These are phyloP conservation scores for Aricia artaxerxes DNA, from an alignment of 2,888 invertebrate species.

Conservation along the genomic window DNA sequence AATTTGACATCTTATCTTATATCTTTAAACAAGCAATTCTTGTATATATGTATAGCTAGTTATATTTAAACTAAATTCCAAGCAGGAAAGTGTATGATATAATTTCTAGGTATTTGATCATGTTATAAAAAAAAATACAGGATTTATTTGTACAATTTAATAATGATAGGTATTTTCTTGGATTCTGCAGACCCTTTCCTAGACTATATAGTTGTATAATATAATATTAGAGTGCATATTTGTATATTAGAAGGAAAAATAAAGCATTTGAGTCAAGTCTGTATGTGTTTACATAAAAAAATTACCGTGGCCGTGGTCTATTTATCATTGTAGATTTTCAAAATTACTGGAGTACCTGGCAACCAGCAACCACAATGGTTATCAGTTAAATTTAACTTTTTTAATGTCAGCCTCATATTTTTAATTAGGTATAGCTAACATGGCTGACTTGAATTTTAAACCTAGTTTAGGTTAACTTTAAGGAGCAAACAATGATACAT, in stretches of 20 bases:
- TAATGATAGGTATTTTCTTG: background rate
- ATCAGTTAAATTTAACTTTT: no score
- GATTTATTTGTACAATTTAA: background rate
- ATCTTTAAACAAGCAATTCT: no score
- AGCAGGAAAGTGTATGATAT: slow-evolving; percentile 16
- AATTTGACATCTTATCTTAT: background rate
- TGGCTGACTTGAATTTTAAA: background rate
- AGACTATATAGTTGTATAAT: background rate
- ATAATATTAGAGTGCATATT: background rate
- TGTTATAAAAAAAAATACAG: background rate
- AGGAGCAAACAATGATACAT: slow-evolving; percentile 40
- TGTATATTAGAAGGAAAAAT: background rate
- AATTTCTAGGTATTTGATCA: slow-evolving; percentile 33
- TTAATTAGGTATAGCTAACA: background rate
- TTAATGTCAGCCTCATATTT: no score
- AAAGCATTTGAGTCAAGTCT: background rate
- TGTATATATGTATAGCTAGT: background rate
- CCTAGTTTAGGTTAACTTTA: background rate
- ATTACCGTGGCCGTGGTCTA: background rate
- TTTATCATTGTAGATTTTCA: background rate
- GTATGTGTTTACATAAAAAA: background rate
- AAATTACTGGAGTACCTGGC: no score
- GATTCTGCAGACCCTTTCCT: no score
- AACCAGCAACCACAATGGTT: no score
- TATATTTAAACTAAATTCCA: background rate